A percentile compares a stretch with the other conserved stretches of the same genome.
phyloP scores from a whole-genome alignment of 2,888 invertebrate genomes.

The Caenorhabditis uteleia region DNA sequence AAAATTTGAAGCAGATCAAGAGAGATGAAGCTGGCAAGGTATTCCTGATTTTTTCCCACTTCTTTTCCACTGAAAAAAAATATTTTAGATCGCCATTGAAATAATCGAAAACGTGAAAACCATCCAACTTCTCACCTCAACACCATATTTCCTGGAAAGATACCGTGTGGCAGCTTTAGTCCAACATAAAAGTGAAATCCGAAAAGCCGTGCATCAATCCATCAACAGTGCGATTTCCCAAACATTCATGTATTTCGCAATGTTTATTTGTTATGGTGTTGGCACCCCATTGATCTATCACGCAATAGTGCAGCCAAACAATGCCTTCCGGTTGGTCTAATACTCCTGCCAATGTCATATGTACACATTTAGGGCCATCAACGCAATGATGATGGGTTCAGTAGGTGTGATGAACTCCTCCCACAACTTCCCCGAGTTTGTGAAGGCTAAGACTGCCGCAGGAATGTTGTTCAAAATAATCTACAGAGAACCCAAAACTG shows the following conservation, averaged over 20 bases:
- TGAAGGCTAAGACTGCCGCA: slow-evolving; percentile 71
- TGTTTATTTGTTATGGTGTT: slow-evolving; percentile 47
- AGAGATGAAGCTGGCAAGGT: slow-evolving; percentile 72
- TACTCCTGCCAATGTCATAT: slow-evolving; percentile 19
- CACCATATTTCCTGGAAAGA: slow-evolving; percentile 68
- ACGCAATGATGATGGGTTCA: slow-evolving; percentile 47
- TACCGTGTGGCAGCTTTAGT: slow-evolving; percentile 48
- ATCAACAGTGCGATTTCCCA: slow-evolving; percentile 50
- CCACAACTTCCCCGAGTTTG: slow-evolving; percentile 70
- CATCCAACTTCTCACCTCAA: slow-evolving; percentile 71
- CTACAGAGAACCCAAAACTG: slow-evolving; percentile 67
- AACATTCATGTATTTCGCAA: slow-evolving; percentile 51
- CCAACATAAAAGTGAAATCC: slow-evolving; percentile 38
- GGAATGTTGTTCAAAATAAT: slow-evolving; percentile 70
- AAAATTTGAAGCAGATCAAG: slow-evolving; percentile 41
- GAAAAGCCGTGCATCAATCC: slow-evolving; percentile 33
- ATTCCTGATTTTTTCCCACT: background rate
- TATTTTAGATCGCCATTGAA: slow-evolving; percentile 70
- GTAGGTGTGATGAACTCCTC: slow-evolving; percentile 54
- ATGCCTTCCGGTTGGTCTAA: slow-evolving; percentile 35
- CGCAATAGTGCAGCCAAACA: slow-evolving; percentile 13
- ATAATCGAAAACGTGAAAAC: slow-evolving; percentile 71
- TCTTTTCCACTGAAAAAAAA: too few relatives aligned
- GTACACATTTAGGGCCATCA: slow-evolving; percentile 36
- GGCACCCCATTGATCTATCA: slow-evolving; percentile 48